These are phyloP conservation scores for Hestina assimilis DNA, from an alignment of 1,140 invertebrate genomes.

Conservation along the genomic window DNA sequence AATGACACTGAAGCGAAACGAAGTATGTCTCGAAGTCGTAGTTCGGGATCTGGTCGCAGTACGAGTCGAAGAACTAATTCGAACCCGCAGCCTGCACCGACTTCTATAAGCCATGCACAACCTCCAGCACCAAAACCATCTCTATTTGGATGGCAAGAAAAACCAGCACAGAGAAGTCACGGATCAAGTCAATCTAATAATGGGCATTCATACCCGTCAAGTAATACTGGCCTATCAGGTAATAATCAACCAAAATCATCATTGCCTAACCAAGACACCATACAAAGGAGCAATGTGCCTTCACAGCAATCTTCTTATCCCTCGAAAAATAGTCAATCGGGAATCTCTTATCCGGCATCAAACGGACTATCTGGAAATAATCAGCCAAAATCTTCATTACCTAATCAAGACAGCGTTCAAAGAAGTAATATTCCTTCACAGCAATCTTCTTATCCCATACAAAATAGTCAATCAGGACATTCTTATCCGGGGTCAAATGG, in stretches of 20 bases:
- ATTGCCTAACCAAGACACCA: constrained; percentile 43
- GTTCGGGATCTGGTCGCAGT: constrained; percentile 52
- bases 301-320: constrained; percentile 31
- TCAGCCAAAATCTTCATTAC: constrained; percentile 40
- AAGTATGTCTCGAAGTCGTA: constrained; percentile 55
- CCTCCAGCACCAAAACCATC: constrained; percentile 59
- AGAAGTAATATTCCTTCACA: constrained; percentile 39
- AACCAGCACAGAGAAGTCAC: constrained; percentile 50
- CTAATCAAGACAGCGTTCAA: constrained; percentile 54
- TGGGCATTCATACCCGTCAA: constrained; percentile 67
- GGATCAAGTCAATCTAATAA: constrained; percentile 46
- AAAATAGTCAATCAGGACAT: constrained; percentile 20
- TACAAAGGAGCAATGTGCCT: constrained; percentile 50
- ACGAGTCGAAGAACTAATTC: constrained; percentile 48
- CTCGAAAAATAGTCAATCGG: constrained; percentile 34
- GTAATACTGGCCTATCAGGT: constrained; percentile 63
- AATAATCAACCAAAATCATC: constrained; percentile 47
- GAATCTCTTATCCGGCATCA: constrained; percentile 54
- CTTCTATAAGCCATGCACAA: constrained; percentile 61
- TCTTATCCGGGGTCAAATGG: constrained; percentile 24
- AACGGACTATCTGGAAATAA: constrained; percentile 47
- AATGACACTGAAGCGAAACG: constrained; percentile 43
- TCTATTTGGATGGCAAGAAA: constrained; percentile 68
- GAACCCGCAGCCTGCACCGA: constrained; percentile 58
- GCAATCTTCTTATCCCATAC: constrained; percentile 25